Evolutionary conservation across 2,888 invertebrate genomes (phyloP), one percentile per base, ranked within the genome.

Genomic region (Drosophila affinis): DNA sequence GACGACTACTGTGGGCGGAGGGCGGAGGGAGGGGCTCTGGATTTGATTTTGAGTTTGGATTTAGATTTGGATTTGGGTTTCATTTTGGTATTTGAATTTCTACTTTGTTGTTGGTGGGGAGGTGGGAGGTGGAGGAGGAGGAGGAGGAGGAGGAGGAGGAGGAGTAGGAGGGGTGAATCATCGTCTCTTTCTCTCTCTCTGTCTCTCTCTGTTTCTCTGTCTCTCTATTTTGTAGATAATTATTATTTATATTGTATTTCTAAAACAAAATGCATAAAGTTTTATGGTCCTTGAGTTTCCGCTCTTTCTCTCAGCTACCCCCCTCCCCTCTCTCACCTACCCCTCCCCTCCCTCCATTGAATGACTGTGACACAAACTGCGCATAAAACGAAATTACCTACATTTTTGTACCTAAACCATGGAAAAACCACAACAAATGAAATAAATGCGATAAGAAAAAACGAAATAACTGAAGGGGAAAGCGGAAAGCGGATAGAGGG

Each of bases 181-280:
- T 9, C 29, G 29, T 32, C 10, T 32, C 10, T 9, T 4, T 4
- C 12, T 14, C 14, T 34, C 34, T 5, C 39, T 34, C 14, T 34
- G 14, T 5, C 12, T 1, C 39, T 34, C 12, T 2, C 12, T 5
- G 5, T 39, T 12, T 14, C 14, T 39, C 14, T 21, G 2, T 1
- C 3, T 14, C 2, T 39, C 7, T 39, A 39, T 39, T 39, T 39
- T 39, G 51, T 62, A 73, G 87, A 89, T 89, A 89, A 85, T 89
- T 85, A 87, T 89, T 89, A 85, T 85, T 85, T 89, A 89, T 85
- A 89, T 85, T 89, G 87, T 85, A 89, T 85, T 87, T 85, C 85
- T 87, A 84, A 39, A 39, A 84, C 87, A 74, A 84, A 89, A 89
- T 84, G 89, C 84, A 84, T 89, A 88, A 89, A 89, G 75, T 85